phyloP scores from a whole-genome alignment of 2,888 invertebrate species.

The Erebia epiphron region DNA sequence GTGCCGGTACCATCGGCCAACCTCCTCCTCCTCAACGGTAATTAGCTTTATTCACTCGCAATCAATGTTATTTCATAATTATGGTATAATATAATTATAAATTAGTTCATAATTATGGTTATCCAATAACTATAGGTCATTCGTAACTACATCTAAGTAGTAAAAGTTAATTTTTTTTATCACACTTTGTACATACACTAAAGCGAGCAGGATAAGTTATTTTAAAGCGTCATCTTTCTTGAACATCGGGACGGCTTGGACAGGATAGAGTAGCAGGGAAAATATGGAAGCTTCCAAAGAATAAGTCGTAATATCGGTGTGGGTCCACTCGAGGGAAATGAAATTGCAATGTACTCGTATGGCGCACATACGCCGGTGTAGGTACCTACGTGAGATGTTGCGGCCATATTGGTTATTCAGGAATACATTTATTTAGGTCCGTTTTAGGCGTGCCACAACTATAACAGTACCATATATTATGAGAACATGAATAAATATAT shows the following conservation, averaged over 20 bases:
- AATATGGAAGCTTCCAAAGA: constrained; percentile 26
- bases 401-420: background rate
- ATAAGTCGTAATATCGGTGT: constrained; percentile 18
- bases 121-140: no score
- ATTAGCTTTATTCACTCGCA: no score
- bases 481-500: no score
- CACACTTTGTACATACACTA: no score
- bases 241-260: constrained; percentile 11
- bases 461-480: no score
- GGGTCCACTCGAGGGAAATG: constrained; percentile 15
- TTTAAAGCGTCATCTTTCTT: constrained; percentile 25
- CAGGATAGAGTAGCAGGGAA: constrained; percentile 18
- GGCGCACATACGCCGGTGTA: background rate
- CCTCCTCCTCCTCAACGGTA: no score
- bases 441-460: background rate
- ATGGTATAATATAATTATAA: no score
- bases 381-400: constrained; percentile 4
- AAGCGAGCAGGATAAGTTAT: constrained; percentile 2
- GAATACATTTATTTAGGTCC: background rate
- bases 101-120: no score
- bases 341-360: constrained; percentile 7
- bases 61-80: no score
- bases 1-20: no score
- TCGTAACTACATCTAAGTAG: no score
- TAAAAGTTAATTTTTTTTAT: no score